These are phyloP conservation scores for Mastacembelus armatus DNA, from an alignment of 2,797 vertebrate species.

Conservation along the genomic window DNA sequence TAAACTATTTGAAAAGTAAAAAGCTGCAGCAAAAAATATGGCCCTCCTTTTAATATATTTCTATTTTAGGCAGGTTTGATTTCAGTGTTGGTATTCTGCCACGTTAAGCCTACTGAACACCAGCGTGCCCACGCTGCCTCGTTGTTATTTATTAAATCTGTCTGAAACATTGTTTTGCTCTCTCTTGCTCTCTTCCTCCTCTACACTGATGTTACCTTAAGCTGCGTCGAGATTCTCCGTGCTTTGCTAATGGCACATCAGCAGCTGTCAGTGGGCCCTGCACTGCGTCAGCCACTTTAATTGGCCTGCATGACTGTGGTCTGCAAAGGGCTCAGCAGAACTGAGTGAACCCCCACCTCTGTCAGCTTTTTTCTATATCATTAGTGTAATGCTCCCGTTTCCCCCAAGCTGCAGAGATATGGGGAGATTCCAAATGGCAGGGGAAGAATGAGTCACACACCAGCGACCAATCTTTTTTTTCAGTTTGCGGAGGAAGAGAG, in stretches of 20 bases:
- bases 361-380: constrained; percentile 67
- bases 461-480: constrained; percentile 28
- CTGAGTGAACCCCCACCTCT: constrained; percentile 44
- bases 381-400: constrained; percentile 79
- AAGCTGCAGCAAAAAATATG: neutral
- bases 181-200: neutral
- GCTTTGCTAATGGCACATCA: constrained; percentile 62
- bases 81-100: constrained; percentile 18
- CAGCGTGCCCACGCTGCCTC: constrained; percentile 35
- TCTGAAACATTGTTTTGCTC: constrained; percentile 22
- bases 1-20: neutral
- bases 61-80: constrained; percentile 36
- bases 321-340: constrained; percentile 69
- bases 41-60: constrained; percentile 15
- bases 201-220: constrained; percentile 8
- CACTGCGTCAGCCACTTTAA: constrained; percentile 79
- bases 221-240: constrained; percentile 43
- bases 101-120: constrained; percentile 16
- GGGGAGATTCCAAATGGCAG: constrained; percentile 58
- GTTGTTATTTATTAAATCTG: constrained; percentile 45
- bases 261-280: constrained; percentile 68
- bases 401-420: constrained; percentile 57
- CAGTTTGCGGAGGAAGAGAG: constrained; percentile 37
- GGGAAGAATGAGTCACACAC: constrained; percentile 68
- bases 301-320: constrained; percentile 69